Evolutionary conservation across 2,113 vertebrate genomes (phyloP).

Genomic region (Mirounga angustirostris): DNA sequence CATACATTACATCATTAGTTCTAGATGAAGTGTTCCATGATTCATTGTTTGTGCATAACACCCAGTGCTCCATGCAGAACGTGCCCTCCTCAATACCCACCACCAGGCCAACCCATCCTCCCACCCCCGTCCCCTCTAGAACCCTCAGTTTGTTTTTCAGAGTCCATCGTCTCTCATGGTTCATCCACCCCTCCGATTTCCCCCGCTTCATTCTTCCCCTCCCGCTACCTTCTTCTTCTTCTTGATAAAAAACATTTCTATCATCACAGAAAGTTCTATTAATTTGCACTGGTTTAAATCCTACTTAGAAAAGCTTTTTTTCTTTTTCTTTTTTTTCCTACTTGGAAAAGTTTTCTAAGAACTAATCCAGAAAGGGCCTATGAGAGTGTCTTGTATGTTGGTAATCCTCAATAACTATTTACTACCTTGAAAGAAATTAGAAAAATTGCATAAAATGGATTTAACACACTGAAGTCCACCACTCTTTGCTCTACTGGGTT

Average conservation of each 20-base stretch:
- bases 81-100: too few relatives aligned
- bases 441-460: background rate
- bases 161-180: too few relatives aligned
- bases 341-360: background rate
- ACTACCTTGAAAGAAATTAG: background rate
- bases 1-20: too few relatives aligned
- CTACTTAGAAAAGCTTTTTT: background rate
- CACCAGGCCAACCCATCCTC: too few relatives aligned
- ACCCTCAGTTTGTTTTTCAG: too few relatives aligned
- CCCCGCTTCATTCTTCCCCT: too few relatives aligned
- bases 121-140: too few relatives aligned
- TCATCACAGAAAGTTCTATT: background rate
- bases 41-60: too few relatives aligned
- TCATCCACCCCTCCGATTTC: too few relatives aligned
- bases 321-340: background rate
- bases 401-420: background rate
- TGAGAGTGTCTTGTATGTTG: background rate
- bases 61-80: too few relatives aligned
- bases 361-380: background rate
- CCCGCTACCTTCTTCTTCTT: too few relatives aligned
- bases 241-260: background rate
- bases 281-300: background rate
- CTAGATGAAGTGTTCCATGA: too few relatives aligned
- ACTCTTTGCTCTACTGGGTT: background rate
- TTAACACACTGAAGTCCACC: background rate